Conservation (phyloP, 2,888 invertebrate genomes). For the Scaptomyza flava region DNA sequence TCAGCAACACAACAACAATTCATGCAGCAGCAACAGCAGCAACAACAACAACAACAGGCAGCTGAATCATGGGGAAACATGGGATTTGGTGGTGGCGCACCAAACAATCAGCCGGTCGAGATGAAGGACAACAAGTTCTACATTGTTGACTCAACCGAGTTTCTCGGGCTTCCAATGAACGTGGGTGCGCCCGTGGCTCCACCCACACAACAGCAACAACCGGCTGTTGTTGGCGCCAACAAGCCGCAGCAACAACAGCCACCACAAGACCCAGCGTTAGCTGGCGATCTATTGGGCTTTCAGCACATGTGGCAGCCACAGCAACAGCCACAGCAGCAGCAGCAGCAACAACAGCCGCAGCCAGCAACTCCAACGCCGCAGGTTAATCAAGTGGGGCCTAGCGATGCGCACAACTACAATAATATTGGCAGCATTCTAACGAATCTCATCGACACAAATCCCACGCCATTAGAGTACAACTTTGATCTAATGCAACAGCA, state of each 20-base stretch:
- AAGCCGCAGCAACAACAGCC: conserved; percentile 71
- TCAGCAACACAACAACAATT: conserved; percentile 58
- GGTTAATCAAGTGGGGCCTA: conserved; percentile 53
- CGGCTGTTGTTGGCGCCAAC: conserved; percentile 39
- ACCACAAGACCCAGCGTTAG: conserved; percentile 77
- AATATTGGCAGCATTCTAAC: conserved; percentile 84
- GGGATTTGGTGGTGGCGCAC: conserved; percentile 65
- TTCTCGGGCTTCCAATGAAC: conserved; percentile 84
- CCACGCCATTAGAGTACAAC: conserved; percentile 83
- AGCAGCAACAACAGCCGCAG: conserved; percentile 64
- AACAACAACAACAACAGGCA: conserved; percentile 56
- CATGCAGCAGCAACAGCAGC: conserved; percentile 63
- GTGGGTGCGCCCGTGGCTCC: conserved; percentile 64
- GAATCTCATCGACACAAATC: conserved; percentile 84
- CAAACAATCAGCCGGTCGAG: conserved; percentile 69
- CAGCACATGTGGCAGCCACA: conserved; percentile 84
- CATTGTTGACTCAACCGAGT: conserved; percentile 83
- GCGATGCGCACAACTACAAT: conserved; percentile 83
- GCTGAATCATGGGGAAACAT: conserved; percentile 69
- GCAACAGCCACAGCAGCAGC: conserved; percentile 73
- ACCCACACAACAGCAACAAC: conserved; percentile 44
- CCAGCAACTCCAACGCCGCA: conserved; percentile 54
- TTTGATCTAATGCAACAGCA: conserved; percentile 82
- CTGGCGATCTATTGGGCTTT: conserved; percentile 82
- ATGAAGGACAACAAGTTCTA: conserved; percentile 83